Evolutionary conservation across 2,113 vertebrate genomes (phyloP), one percentile per base, ranked within the genome.

Genomic region (Blennius ocellaris): DNA sequence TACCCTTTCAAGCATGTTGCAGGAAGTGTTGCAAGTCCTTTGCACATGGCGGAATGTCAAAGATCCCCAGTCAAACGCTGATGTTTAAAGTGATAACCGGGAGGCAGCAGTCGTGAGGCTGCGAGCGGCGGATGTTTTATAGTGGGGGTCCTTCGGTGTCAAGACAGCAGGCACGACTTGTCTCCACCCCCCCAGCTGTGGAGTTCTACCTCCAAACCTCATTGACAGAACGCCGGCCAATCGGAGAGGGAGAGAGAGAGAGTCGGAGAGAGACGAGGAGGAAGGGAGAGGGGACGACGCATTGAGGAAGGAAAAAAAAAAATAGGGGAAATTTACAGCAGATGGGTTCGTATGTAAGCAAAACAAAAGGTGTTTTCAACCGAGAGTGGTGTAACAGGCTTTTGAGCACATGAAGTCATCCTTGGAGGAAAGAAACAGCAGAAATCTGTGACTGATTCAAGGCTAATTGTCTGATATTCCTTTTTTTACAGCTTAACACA

Each of bases 1-100:
- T 95, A 99, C 97, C 97, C 96, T 95, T 94, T 96, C 80, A 98
- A 86, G 92, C 97, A 99, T 78, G 97, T 96, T 41, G 96, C 96
- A 39, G 97, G 96, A 56, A 97, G 94, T 0, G 95, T 95, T 30
- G 96, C 95, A 0, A 98, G 96, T 89, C 97, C 97, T 87, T 96
- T 97, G 87, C 97, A 99, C 97, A 99, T 99, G 85, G 81, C 93
- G 84, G 0, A 40, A 36, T 2, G 17, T 44, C 61, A 79, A 45
- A 48, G 69, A 55, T 75, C 86, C 81, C 73, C 62, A 56, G 50
- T 74, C 52, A 44, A 48, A 30, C 9, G 0, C 8, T 45, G 37
- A 8, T 49, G 47, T 6, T 51, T 37, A 21, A 10, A 64, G 36
- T 41, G 8, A 50, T 2, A 37, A 44, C 50, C 63, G 53, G 4